Evolutionary conservation across 1,140 invertebrate species (phyloP).

Genomic region (Euborellia annulipes): DNA sequence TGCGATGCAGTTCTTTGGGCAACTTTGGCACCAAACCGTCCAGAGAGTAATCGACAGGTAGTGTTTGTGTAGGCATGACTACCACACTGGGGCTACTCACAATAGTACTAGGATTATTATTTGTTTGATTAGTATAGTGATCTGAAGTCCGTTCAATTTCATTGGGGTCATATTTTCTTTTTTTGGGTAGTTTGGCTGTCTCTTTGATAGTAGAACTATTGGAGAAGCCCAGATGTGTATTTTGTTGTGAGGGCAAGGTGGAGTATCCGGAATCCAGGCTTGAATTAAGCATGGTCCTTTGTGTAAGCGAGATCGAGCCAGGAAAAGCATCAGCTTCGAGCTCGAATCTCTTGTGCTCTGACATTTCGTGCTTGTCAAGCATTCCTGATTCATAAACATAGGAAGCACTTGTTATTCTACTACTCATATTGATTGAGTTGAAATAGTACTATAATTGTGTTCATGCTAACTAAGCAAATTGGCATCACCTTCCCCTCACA

Average conservation of each 20-base stretch:
- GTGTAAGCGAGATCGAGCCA: no score
- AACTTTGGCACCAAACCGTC: conserved; percentile 7
- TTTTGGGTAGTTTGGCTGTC: conserved; percentile 60
- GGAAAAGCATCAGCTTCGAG: no score
- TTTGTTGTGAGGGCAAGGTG: no score
- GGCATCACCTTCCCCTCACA: no score
- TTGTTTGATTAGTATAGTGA: conserved; percentile 22
- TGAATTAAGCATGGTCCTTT: no score
- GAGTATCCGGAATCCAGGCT: no score
- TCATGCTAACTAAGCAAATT: no score
- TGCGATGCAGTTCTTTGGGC: conserved; percentile 6
- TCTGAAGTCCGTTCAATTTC: conserved; percentile 50
- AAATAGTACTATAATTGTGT: no score
- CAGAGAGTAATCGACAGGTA: conserved; percentile 41
- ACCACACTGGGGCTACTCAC: conserved; percentile 27
- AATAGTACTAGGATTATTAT: conserved; percentile 20
- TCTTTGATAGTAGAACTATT: conserved; percentile 5
- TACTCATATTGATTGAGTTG: no score
- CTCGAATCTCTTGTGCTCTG: background rate
- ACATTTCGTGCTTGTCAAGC: conserved; percentile 5
- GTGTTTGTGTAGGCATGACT: conserved; percentile 35
- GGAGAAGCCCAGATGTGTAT: no score
- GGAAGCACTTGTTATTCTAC: no score
- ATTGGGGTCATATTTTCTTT: conserved; percentile 71
- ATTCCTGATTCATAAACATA: background rate